These are phyloP conservation scores for Rallus limicola DNA, from an alignment of 2,113 vertebrate species.

Conservation along the genomic window DNA sequence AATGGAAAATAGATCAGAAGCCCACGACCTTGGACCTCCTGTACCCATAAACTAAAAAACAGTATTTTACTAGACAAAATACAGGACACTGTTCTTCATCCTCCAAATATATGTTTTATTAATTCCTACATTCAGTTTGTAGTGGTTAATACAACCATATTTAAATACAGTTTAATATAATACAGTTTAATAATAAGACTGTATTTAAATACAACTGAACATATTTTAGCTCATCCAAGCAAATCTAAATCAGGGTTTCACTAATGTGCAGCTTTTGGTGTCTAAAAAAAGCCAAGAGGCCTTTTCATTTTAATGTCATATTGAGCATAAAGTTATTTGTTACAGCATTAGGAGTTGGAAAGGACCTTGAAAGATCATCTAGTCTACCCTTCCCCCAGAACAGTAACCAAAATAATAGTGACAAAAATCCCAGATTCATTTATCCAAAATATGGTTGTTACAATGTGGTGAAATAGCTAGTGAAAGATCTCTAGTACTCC, in stretches of 20 bases:
- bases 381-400: no score
- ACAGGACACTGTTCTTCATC: neutral
- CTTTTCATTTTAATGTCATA: neutral
- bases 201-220: neutral
- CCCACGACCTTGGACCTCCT: no score
- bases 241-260: neutral
- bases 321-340: neutral
- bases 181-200: no score
- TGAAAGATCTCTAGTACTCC: neutral
- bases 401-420: neutral
- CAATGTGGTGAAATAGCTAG: neutral
- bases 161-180: no score
- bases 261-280: neutral
- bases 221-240: neutral
- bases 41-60: neutral
- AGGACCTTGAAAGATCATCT: no score
- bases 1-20: neutral
- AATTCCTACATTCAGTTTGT: neutral
- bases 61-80: neutral
- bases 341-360: no score
- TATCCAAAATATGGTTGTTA: neutral
- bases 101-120: neutral
- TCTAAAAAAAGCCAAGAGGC: neutral
- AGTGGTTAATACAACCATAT: no score
- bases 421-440: neutral